A percentile compares a stretch with the other conserved stretches of the same genome.
Evolutionary conservation across 2,113 vertebrate species (phyloP).

Genomic region (Reinhardtius hippoglossoides): DNA sequence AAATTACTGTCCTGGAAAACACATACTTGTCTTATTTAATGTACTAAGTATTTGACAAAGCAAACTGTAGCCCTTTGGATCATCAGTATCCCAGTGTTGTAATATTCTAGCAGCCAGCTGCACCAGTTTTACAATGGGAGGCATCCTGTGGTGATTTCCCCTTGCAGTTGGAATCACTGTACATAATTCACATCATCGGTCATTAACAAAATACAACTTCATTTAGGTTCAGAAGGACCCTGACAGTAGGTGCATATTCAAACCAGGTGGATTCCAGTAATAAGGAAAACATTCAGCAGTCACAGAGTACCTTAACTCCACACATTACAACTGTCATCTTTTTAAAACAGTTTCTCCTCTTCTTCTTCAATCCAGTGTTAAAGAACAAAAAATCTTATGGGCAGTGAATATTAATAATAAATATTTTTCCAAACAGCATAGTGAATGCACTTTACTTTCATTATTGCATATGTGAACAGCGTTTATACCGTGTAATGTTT

Average conservation of each 20-base stretch:
- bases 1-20: conserved; percentile 4
- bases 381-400: not conserved
- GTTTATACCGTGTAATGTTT: conserved; percentile 27
- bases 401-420: conserved; percentile 21
- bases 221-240: not conserved
- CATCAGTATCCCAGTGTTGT: not conserved
- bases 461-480: conserved; percentile 32
- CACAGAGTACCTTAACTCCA: conserved; percentile 21
- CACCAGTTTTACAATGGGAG: conserved; percentile 21
- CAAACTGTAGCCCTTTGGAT: conserved; percentile 38
- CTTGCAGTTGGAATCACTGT: conserved; percentile 7
- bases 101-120: conserved; percentile 62
- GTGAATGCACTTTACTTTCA: not conserved
- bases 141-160: conserved; percentile 1
- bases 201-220: conserved; percentile 23
- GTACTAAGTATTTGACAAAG: not conserved
- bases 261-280: not conserved
- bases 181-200: not conserved
- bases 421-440: conserved; percentile 8
- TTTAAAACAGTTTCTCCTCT: not conserved
- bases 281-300: conserved; percentile 21
- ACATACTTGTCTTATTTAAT: not conserved
- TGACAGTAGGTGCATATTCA: not conserved
- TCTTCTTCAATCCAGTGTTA: not conserved
- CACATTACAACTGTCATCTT: not conserved